Conservation (phyloP, 30 jellyfish, hydroid and myxozoan genomes). For the Rhopilema esculentum region DNA sequence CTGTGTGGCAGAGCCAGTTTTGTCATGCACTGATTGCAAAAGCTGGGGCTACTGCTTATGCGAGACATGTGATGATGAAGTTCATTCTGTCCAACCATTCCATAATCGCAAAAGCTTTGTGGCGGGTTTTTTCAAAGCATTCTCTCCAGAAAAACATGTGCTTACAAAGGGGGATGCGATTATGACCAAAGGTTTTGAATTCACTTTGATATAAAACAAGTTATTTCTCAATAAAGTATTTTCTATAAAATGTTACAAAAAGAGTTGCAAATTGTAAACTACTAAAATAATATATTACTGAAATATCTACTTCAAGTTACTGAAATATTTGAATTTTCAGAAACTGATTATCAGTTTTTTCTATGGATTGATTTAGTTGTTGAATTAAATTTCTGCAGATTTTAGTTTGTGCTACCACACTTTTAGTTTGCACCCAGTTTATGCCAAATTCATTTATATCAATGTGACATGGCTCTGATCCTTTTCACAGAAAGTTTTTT, state of each 20-base stretch:
- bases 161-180: neutral
- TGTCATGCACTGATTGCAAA: neutral
- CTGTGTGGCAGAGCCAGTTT: neutral
- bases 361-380: neutral
- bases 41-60: neutral
- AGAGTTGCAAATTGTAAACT: neutral
- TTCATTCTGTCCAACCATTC: neutral
- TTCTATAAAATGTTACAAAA: neutral
- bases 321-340: neutral
- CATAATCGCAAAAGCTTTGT: neutral
- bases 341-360: neutral
- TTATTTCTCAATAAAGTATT: neutral
- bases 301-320: no score
- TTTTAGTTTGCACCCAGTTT: neutral
- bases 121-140: neutral
- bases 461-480: neutral
- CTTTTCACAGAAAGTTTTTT: constrained; percentile 6
- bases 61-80: neutral
- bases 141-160: neutral
- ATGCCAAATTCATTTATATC: neutral
- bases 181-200: neutral
- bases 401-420: neutral
- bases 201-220: neutral
- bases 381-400: neutral
- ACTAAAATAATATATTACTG: neutral